These are phyloP conservation scores for Trichopria drosophilae DNA, from an alignment of 2,888 invertebrate genomes.

Conservation along the genomic window DNA sequence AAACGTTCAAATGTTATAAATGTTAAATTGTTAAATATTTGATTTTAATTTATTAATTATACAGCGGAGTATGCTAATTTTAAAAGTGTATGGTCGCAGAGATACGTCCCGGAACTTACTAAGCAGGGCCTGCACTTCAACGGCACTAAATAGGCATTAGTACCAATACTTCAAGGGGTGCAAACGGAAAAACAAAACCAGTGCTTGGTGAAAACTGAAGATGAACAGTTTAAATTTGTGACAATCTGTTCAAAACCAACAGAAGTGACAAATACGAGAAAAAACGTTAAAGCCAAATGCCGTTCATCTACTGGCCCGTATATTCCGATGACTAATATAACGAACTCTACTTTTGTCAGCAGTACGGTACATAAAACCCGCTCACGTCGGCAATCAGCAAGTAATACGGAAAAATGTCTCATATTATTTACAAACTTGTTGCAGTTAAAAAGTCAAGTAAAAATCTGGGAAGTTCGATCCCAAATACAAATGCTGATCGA, in stretches of 20 bases:
- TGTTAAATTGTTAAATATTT: too few relatives aligned
- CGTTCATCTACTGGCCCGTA: constrained; percentile 53
- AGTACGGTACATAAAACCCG: constrained; percentile 51
- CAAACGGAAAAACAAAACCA: constrained; percentile 79
- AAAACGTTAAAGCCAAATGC: constrained; percentile 52
- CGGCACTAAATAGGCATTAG: too few relatives aligned
- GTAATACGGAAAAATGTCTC: constrained; percentile 96
- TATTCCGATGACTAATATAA: constrained; percentile 49
- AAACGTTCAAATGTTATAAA: too few relatives aligned
- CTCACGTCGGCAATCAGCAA: constrained; percentile 67
- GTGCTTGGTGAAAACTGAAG: constrained; percentile 93
- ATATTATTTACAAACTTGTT: constrained; percentile 95
- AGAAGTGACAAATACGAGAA: constrained; percentile 57
- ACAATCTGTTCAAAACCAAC: constrained; percentile 82
- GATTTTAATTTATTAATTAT: too few relatives aligned
- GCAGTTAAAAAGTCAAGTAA: constrained; percentile 92
- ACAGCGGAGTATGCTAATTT: too few relatives aligned
- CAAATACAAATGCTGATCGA: constrained; percentile 96
- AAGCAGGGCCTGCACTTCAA: too few relatives aligned
- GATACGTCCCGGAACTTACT: too few relatives aligned
- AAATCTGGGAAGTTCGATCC: constrained; percentile 85
- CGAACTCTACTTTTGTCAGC: constrained; percentile 46
- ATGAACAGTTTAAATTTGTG: constrained; percentile 91
- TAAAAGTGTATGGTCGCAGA: too few relatives aligned
- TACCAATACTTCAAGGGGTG: constrained; percentile 81